phyloP scores from a whole-genome alignment of 2,113 vertebrate genomes.

The Bubo bubo region DNA sequence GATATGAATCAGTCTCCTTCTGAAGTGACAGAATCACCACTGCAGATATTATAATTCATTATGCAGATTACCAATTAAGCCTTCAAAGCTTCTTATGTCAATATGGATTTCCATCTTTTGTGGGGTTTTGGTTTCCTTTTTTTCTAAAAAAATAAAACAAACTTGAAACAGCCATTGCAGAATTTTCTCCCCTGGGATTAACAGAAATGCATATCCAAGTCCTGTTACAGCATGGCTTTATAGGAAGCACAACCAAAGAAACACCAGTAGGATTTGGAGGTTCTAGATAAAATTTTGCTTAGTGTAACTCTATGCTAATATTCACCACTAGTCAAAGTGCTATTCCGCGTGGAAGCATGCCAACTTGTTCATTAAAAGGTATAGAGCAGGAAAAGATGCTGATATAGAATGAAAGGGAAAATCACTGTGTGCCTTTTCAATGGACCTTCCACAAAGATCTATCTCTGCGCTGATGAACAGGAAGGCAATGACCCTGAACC shows the following conservation, averaged over 20 bases:
- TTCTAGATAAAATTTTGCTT: neutral
- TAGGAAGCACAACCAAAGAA: neutral
- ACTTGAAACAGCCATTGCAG: rapidly evolving
- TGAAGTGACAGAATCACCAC: neutral
- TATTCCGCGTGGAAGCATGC: neutral
- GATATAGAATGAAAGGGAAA: neutral
- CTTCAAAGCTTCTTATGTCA: neutral
- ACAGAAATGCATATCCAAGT: neutral
- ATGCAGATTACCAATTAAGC: neutral
- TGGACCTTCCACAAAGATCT: neutral
- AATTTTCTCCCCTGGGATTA: neutral
- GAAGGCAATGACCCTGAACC: neutral
- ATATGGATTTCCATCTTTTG: neutral
- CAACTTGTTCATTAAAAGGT: neutral
- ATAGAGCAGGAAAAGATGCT: neutral
- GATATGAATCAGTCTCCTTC: neutral
- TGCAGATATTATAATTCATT: neutral
- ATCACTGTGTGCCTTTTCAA: neutral
- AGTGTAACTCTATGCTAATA: neutral
- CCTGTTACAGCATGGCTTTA: neutral
- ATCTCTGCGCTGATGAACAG: neutral
- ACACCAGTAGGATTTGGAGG: neutral
- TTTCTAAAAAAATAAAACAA: too few relatives aligned
- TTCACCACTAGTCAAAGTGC: neutral
- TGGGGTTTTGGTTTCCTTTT: neutral